A percentile compares a stretch with the other conserved stretches of the same genome.
Conservation (phyloP, 2,797 vertebrate genomes). For the Rhabdophis nuchalis region DNA sequence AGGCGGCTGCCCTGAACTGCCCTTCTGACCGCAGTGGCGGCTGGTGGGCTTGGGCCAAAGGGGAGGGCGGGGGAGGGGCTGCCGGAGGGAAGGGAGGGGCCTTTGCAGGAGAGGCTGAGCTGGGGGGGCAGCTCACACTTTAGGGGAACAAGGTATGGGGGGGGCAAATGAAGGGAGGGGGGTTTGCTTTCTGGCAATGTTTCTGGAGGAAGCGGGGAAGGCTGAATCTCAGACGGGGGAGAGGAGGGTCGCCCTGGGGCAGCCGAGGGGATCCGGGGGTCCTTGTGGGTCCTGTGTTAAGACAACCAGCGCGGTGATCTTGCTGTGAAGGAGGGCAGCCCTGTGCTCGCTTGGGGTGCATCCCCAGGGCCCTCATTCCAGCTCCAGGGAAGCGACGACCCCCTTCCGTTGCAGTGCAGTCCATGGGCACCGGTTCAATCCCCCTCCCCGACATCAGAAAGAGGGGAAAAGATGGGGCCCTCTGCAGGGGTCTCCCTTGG, state of each 20-base stretch:
- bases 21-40: no score
- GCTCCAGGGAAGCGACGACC: not conserved
- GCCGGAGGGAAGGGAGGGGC: no score
- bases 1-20: not conserved
- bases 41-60: not conserved
- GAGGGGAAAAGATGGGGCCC: not conserved
- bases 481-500: not conserved
- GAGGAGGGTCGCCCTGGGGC: not conserved
- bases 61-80: not conserved
- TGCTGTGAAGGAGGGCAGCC: no score
- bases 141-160: no score
- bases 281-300: not conserved
- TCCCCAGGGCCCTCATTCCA: not conserved
- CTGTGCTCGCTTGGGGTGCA: not conserved
- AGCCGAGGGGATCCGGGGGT: not conserved
- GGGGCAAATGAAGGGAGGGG: not conserved
- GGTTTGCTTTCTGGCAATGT: not conserved
- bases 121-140: not conserved
- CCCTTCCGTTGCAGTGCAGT: no score
- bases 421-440: no score
- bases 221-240: not conserved
- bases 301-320: not conserved
- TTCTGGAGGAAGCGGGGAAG: not conserved
- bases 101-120: no score
- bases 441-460: no score